Evolutionary conservation across 2,797 vertebrate genomes (phyloP), one percentile per base, ranked within the genome.

Genomic region (Heliangelus exortis): DNA sequence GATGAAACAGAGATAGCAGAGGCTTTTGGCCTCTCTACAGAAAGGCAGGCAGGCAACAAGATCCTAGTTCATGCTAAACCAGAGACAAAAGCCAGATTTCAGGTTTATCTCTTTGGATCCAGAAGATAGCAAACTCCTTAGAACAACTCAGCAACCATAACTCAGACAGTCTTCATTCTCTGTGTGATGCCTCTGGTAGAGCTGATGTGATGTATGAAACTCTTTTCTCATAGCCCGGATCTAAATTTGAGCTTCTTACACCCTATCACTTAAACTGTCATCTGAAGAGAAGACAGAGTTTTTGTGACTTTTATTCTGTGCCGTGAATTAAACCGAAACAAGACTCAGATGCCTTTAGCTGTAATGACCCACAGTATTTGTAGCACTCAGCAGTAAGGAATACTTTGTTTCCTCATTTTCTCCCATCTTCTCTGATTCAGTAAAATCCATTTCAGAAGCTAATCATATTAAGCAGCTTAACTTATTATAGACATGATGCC

Each of bases 391-490:
- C 33, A 74, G 33, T 68, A 74, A 90, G 45, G 33, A 74, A 79
- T 79, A 63, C 26, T 69, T 51, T 54, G 61, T 83, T 94, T 90
- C 41, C 50, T 85, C 12, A 75, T 92, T 87, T 93, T 90, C 59
- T 91, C 12, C 39, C 2, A 0, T 69, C 71, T 80, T 74, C 59
- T 84, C 55, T 73, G 53, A 92, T 90, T 76, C 53, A 84, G 74
- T 73, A 93, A 84, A 90, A 82, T 91, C 51, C 13, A 48, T 90
- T 91, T 90, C 22, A 29, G 77, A 88, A 93, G 84, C 31, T 95
- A 90, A 89, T 90, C 66, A 43, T 82, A 61, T 87, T 92, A 90
- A 92, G 58, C 41, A 81, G 55, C 63, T 93, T 89, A 92, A 81
- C 31, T 75, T 94, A 68, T 57, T 92, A 57, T 29, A 81, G 39